Evolutionary conservation across 1,140 invertebrate genomes (phyloP).

Genomic region (Drosophila lini): DNA sequence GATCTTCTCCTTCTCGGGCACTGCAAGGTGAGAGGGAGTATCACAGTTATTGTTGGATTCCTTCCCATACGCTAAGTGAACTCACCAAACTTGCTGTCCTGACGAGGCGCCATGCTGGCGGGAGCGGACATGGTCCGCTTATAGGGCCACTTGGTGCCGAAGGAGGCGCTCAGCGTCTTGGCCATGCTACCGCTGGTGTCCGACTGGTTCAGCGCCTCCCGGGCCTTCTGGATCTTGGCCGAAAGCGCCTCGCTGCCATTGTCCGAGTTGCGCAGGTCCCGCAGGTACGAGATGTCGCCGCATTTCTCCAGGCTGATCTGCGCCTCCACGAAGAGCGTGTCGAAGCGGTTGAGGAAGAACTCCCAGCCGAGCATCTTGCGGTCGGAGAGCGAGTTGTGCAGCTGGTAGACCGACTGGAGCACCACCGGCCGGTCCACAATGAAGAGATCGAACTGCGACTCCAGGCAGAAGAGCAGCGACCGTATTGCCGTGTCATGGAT

Average conservation of each 20-base stretch:
- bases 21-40: slow-evolving; percentile 24
- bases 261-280: slow-evolving; percentile 96
- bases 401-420: slow-evolving; percentile 97
- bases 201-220: slow-evolving; percentile 93
- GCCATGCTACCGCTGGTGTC: slow-evolving; percentile 86
- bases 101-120: slow-evolving; percentile 91
- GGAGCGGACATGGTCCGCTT: slow-evolving; percentile 96
- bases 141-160: slow-evolving; percentile 97
- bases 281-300: slow-evolving; percentile 91
- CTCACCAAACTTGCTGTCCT: slow-evolving; percentile 91
- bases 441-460: slow-evolving; percentile 96
- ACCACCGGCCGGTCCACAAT: slow-evolving; percentile 98
- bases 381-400: slow-evolving; percentile 96
- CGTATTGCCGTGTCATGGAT: slow-evolving; percentile 94
- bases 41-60: neutral
- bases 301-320: slow-evolving; percentile 95
- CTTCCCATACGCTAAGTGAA: neutral
- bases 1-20: slow-evolving; percentile 93
- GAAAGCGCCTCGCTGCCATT: slow-evolving; percentile 94
- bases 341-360: slow-evolving; percentile 99
- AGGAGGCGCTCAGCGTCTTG: slow-evolving; percentile 94
- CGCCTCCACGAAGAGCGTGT: slow-evolving; percentile 97
- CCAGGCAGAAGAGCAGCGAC: slow-evolving; percentile 93
- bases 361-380: slow-evolving; percentile 97
- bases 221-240: slow-evolving; percentile 94